A percentile compares a stretch with the other conserved stretches of the same genome.
Conservation (phyloP, 2,888 invertebrate genomes). For the Xanthorhoe designata region DNA sequence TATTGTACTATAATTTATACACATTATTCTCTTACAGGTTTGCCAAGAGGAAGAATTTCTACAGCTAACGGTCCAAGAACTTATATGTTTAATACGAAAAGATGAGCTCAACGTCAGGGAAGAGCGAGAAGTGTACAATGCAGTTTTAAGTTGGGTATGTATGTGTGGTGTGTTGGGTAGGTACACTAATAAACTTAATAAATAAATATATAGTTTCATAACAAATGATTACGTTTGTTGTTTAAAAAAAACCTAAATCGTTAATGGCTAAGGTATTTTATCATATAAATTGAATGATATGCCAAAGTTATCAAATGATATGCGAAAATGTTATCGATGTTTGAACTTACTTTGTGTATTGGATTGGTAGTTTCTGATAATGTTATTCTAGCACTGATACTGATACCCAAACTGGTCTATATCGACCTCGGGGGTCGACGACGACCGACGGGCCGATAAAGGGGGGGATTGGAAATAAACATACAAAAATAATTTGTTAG, state of each 20-base stretch:
- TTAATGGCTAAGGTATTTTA: not conserved
- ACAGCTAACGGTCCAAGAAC: slow-evolving; percentile 91
- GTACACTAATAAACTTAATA: too few relatives aligned
- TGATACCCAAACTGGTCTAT: too few relatives aligned
- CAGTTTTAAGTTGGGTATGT: slow-evolving; percentile 96
- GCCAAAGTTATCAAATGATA: slow-evolving; percentile 6
- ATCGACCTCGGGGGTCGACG: too few relatives aligned
- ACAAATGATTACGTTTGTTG: not conserved
- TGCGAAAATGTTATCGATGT: slow-evolving; percentile 24
- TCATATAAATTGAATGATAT: not conserved
- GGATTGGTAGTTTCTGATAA: not conserved
- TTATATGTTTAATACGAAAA: slow-evolving; percentile 93
- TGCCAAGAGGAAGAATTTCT: slow-evolving; percentile 97
- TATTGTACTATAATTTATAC: not conserved
- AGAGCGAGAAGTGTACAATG: slow-evolving; percentile 96
- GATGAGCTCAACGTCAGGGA: slow-evolving; percentile 97
- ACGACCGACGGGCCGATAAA: too few relatives aligned
- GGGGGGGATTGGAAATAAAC: too few relatives aligned
- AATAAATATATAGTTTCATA: not conserved
- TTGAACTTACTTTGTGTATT: not conserved
- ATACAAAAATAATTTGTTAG: too few relatives aligned
- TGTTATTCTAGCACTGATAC: not conserved
- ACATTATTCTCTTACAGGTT: slow-evolving; percentile 83
- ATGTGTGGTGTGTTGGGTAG: too few relatives aligned
- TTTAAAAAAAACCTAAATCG: not conserved